Evolutionary conservation across 2,113 vertebrate genomes (phyloP), one percentile per base, ranked within the genome.

Genomic region (Gavialis gangeticus): DNA sequence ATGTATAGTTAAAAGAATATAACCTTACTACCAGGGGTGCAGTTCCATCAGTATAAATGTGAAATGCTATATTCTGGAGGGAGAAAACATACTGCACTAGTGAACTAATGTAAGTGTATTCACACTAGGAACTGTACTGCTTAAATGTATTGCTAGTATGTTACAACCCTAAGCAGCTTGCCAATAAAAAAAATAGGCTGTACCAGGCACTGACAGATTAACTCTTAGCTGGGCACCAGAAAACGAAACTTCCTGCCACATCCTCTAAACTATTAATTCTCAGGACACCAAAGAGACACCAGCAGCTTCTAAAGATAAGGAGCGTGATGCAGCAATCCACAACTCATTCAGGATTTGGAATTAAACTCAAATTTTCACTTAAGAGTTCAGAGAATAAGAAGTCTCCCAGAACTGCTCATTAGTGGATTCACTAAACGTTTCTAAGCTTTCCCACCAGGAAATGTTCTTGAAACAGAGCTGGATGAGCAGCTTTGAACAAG

Each of bases 401-500:
- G 67, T 37, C 0, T 0, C 19, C 90, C 62, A 62, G 54, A 88
- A 71, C 2, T 81, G 76, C 6, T 94, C 66, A 78, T 78, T 37
- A 69, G 6, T 37, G 87, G 25, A 64, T 92, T 66, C 75, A 80
- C 19, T 75, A 62, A 10, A 25, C n/a, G 80, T 59, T 25, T 30
- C 25, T 27, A 86, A 84, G 28, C 12, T 94, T 91, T 79, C 82
- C 56, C 91, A n/a, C 19, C 59, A 84, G 56, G 67, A 71, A 91
- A 91, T 5, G 83, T 10, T 34, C 56, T 58, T 84, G 46, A 86
- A 87, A 84, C 82, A 57, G 82, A 96, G 84, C 73, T 54, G 64
- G 73, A 54, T 58, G 85, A 91, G 28, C 22, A 80, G 64, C 46
- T 89, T 64, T 78, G 22, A 94, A 94, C 88, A 69, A 69, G 81